Base-by-base conservation (phyloP, 2,113 vertebrate species). In the Chrysemys picta region DNA sequence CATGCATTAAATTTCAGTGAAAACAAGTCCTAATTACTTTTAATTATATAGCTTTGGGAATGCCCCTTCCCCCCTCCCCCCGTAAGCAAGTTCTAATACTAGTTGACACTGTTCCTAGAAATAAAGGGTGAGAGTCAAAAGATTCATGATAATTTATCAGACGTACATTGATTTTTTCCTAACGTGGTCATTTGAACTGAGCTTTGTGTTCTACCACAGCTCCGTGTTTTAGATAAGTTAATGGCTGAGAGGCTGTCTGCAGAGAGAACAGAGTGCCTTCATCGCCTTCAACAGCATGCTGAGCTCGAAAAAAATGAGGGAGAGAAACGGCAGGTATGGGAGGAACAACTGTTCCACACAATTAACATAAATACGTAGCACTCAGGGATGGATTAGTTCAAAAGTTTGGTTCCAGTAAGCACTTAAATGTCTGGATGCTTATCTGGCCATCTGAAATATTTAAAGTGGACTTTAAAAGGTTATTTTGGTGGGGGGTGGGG, bases 161-260 rank as follows among this genome's bases (percentile, higher is more conserved):
- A 56, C 22, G 80, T 57, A 16, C 31, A 47, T 31, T 54, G 54
- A 80, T 80, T 88, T 31, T 8, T 81, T 76, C 91, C 81, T 42
- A 38, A 57, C 13, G 1, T 0, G 24, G 22, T 29, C 10, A 12
- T 65, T 80, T 88, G 62, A 57, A 47, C 25, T 49, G 76, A 2
- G 17, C 29, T 5, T 84, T 42, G 38, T 47, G 8, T 21, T 91
- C 87, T 81, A 31, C 96, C 93, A 56, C 96, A 99, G 99, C 98
- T 99, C 82, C 98, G 98, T 31, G 98, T 99, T 89, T 96, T 99
- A 57, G 99, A 99, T 95, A 99, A 99, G 98, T 98, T 99, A 38
- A 99, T 99, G 85, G 93, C 98, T 6, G 99, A 99, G 98, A 96
- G 99, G 9, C 98, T 99, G 69, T 99, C 99, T 0, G 99, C 99